phyloP scores from a whole-genome alignment of 2,888 invertebrate genomes.

The Neria commutata region DNA sequence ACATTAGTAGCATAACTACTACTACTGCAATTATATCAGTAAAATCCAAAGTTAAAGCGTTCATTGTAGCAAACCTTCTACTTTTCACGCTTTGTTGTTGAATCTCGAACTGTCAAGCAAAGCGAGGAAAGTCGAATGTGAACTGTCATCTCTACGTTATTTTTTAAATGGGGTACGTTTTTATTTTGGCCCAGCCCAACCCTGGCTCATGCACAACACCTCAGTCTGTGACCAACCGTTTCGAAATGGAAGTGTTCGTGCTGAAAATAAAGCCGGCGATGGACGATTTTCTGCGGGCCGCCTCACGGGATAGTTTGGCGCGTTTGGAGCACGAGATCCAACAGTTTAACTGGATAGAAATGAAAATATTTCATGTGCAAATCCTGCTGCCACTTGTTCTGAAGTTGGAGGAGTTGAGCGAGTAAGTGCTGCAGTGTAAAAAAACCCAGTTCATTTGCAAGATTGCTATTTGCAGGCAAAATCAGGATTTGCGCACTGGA shows the following conservation, averaged over 20 bases:
- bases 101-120: too few relatives aligned
- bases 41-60: too few relatives aligned
- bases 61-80: too few relatives aligned
- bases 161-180: too few relatives aligned
- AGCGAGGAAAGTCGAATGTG: too few relatives aligned
- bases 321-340: slow-evolving; percentile 45
- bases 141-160: too few relatives aligned
- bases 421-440: slow-evolving; percentile 35
- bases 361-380: slow-evolving; percentile 54
- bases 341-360: slow-evolving; percentile 46
- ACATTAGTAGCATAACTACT: too few relatives aligned
- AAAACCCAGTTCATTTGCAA: neutral
- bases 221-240: too few relatives aligned
- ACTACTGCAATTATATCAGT: too few relatives aligned
- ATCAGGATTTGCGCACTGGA: slow-evolving; percentile 52
- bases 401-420: slow-evolving; percentile 52
- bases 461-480: slow-evolving; percentile 36
- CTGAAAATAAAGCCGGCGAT: slow-evolving; percentile 52
- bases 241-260: slow-evolving; percentile 53
- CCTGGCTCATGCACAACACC: neutral
- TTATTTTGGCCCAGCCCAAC: too few relatives aligned
- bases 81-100: too few relatives aligned
- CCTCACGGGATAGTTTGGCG: slow-evolving; percentile 43
- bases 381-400: slow-evolving; percentile 54
- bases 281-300: slow-evolving; percentile 49